Conservation (phyloP, 2,113 vertebrate species). For the Oplegnathus fasciatus region DNA sequence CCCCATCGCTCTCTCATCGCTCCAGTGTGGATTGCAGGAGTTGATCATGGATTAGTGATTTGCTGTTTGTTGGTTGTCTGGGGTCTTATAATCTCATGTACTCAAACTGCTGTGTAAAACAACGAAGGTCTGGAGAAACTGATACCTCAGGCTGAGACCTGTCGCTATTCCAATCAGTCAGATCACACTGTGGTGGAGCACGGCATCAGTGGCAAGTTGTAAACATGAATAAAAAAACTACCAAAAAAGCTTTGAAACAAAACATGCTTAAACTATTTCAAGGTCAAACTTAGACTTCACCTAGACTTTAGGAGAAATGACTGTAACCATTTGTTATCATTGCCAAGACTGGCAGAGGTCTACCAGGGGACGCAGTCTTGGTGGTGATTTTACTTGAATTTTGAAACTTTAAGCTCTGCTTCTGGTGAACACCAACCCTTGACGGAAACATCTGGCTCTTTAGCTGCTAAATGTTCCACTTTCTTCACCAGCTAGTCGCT, state of each 20-base stretch:
- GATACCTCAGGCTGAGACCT: background rate
- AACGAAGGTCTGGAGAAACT: conserved; percentile 19
- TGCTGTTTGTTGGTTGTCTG: conserved; percentile 53
- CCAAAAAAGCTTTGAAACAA: background rate
- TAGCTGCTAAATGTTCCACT: background rate
- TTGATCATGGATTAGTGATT: conserved; percentile 47
- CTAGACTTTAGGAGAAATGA: background rate
- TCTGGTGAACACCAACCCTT: too few relatives aligned
- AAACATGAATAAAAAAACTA: background rate
- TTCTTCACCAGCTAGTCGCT: background rate
- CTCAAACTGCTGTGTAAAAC: background rate
- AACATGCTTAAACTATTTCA: too few relatives aligned
- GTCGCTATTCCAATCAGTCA: background rate
- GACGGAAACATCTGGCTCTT: too few relatives aligned
- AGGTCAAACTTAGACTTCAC: background rate
- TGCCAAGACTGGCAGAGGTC: background rate
- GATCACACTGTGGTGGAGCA: background rate
- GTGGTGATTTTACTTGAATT: background rate
- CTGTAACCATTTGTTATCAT: background rate
- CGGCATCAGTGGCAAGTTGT: background rate
- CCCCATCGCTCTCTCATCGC: conserved; percentile 23
- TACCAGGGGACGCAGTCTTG: too few relatives aligned
- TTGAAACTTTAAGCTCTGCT: too few relatives aligned
- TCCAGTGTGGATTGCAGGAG: conserved; percentile 25
- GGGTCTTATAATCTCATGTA: conserved; percentile 34